Evolutionary conservation across 2,888 invertebrate genomes (phyloP).

Genomic region (Scaptodrosophila latifasciaeformis): DNA sequence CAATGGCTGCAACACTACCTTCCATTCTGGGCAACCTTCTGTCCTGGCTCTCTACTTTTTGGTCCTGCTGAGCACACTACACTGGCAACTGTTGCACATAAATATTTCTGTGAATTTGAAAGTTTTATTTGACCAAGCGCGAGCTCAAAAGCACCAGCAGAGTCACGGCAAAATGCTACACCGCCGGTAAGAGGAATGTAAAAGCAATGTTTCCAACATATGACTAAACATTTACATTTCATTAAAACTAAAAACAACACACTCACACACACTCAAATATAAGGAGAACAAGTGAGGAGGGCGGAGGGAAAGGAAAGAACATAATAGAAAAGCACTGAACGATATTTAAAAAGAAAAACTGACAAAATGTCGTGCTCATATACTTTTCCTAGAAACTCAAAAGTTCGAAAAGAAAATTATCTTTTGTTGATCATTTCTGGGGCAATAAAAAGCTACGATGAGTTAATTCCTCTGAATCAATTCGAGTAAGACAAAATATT

Average conservation of each 20-base stretch:
- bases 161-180: no score
- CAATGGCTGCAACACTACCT: no score
- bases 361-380: conserved; percentile 43
- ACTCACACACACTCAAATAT: conserved; percentile 53
- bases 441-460: no score
- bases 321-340: conserved; percentile 60
- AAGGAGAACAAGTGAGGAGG: neutral
- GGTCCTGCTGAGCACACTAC: no score
- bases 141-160: no score
- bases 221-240: conserved; percentile 66
- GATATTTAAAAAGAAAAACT: conserved; percentile 38
- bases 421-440: no score
- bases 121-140: neutral
- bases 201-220: conserved; percentile 32
- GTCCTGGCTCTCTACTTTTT: no score
- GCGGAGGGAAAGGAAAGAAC: conserved; percentile 9
- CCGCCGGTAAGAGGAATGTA: no score
- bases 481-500: no score
- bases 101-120: conserved; percentile 2
- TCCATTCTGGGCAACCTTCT: no score
- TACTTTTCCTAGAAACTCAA: conserved; percentile 27
- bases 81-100: neutral
- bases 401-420: no score
- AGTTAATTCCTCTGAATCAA: no score
- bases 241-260: conserved; percentile 65